A percentile compares a stretch with the other conserved stretches of the same genome.
phyloP scores from a whole-genome alignment of 1,140 invertebrate species.

The Panulirus ornatus region DNA sequence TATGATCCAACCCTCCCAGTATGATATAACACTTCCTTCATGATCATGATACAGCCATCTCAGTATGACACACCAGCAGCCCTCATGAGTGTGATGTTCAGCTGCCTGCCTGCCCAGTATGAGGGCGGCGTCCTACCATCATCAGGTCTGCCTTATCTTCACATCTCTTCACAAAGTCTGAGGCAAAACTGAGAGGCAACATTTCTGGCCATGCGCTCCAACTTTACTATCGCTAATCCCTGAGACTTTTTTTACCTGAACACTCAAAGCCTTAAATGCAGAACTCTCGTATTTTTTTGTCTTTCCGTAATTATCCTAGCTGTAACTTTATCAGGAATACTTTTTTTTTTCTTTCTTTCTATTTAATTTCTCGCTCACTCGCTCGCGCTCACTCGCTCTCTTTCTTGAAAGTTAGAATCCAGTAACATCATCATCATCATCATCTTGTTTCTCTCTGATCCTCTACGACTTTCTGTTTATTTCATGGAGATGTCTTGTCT shows the following conservation, averaged over 20 bases:
- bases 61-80: background rate
- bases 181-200: background rate
- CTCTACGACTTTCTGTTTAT: too few species aligned
- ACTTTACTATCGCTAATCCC: constrained; percentile 4
- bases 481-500: too few species aligned
- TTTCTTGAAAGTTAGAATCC: too few species aligned
- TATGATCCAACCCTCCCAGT: background rate
- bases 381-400: too few species aligned
- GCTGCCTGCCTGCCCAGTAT: background rate
- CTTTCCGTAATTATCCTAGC: constrained; percentile 10
- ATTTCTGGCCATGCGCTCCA: constrained; percentile 4
- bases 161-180: constrained; percentile 14
- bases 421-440: too few species aligned
- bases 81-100: too few species aligned
- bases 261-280: constrained; percentile 11
- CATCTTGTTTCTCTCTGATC: too few species aligned
- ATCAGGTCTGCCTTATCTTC: background rate
- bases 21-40: background rate
- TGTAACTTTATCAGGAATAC: constrained; percentile 4
- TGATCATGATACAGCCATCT: background rate
- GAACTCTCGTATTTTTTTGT: constrained; percentile 6
- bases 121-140: background rate
- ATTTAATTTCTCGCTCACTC: too few species aligned
- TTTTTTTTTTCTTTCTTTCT: background rate
- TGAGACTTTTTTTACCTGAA: background rate